A percentile compares a stretch with the other conserved stretches of the same genome.
These are phyloP conservation scores for Fragariocoptes setiger DNA, from an alignment of 1,140 invertebrate species.

Conservation along the genomic window DNA sequence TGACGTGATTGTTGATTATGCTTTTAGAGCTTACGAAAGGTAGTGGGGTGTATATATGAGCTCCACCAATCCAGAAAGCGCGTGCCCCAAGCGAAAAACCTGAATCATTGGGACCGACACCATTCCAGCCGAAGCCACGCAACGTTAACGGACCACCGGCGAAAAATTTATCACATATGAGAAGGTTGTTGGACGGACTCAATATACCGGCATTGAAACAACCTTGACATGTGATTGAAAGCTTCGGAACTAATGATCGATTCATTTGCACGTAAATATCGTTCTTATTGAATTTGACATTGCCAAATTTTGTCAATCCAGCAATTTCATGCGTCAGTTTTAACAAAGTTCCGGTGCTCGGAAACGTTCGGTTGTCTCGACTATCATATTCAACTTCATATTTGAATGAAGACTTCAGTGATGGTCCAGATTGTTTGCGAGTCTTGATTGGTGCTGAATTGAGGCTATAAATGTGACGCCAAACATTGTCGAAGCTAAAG, in stretches of 20 bases:
- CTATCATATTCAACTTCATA: constrained; percentile 42
- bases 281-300: constrained; percentile 49
- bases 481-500: constrained; percentile 44
- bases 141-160: constrained; percentile 50
- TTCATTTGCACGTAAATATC: constrained; percentile 46
- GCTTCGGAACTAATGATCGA: constrained; percentile 19
- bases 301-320: constrained; percentile 42
- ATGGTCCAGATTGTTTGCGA: constrained; percentile 45
- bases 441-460: constrained; percentile 35
- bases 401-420: constrained; percentile 44
- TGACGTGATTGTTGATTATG: constrained; percentile 32
- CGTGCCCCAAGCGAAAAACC: constrained; percentile 23
- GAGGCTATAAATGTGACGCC: constrained; percentile 32
- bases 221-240: constrained; percentile 27
- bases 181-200: constrained; percentile 20
- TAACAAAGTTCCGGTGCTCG: constrained; percentile 30
- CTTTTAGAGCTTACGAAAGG: constrained; percentile 36
- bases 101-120: constrained; percentile 42
- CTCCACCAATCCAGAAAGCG: constrained; percentile 40
- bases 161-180: constrained; percentile 44
- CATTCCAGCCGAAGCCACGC: constrained; percentile 44
- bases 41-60: constrained; percentile 49
- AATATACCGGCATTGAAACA: constrained; percentile 34
- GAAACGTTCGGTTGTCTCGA: constrained; percentile 42
- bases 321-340: constrained; percentile 35